A percentile compares a stretch with the other conserved stretches of the same genome.
Evolutionary conservation across 2,888 invertebrate genomes (phyloP).

Genomic region (Ichneumoninae sp.): DNA sequence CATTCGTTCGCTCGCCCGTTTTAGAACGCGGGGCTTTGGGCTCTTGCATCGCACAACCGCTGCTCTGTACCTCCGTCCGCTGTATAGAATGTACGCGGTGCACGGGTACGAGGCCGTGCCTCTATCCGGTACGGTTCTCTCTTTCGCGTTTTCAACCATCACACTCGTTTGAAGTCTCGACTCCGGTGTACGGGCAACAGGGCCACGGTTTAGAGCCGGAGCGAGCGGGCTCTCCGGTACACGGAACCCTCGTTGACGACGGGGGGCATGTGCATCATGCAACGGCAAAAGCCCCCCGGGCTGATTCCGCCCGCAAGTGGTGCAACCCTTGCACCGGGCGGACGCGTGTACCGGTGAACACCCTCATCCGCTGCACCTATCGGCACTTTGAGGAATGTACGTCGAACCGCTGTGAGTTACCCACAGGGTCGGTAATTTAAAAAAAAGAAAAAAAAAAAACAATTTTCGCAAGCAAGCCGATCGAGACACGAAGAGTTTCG

Average conservation of each 20-base stretch:
- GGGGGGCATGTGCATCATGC: conserved; percentile 12
- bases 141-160: conserved; percentile 55
- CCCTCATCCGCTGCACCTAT: background rate
- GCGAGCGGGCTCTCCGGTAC: background rate
- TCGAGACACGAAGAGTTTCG: background rate
- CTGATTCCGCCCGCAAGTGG: conserved; percentile 53
- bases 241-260: conserved; percentile 37
- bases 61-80: conserved; percentile 21
- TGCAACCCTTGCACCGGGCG: conserved; percentile 37
- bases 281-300: background rate
- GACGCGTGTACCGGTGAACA: conserved; percentile 10
- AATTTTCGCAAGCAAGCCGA: conserved; percentile 27
- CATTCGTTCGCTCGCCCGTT: conserved; percentile 62
- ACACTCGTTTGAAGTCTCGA: conserved; percentile 58
- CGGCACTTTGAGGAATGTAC: background rate
- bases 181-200: conserved; percentile 34
- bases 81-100: conserved; percentile 19
- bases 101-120: conserved; percentile 13
- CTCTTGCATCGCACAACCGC: conserved; percentile 49
- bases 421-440: too few species aligned
- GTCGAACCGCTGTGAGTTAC: too few species aligned
- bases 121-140: conserved; percentile 40
- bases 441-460: background rate
- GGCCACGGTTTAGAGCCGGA: conserved; percentile 35
- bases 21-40: conserved; percentile 47